Base-by-base conservation (phyloP, 2,888 invertebrate genomes). In the Athrips mouffetella region DNA sequence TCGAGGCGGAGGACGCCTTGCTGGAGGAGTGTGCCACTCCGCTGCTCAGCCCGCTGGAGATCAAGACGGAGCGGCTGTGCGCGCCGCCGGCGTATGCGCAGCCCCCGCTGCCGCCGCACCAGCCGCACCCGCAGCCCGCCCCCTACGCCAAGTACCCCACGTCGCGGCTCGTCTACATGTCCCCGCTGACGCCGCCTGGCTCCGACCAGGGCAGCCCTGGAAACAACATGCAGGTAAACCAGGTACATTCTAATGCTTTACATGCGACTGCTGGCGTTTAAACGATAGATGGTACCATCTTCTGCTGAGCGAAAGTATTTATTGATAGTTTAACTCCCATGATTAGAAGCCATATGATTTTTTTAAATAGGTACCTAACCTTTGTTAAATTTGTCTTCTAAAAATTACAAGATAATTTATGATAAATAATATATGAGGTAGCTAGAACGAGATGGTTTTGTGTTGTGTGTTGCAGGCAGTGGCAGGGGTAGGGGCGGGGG, bases 151-250 rank as follows among this genome's bases (percentile, higher is more conserved):
- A 87, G 65, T 89, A 88, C 63, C 87, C 87, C 44, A 80, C 80
- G 18, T 80, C 76, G 60, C 77, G 89, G 58, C 83, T 86, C 54
- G 82, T 94, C 89, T 95, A 95, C 82, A 94, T 94, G 76, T 94
- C 95, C 33, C 96, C 96, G 33, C 84, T 96, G 65, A 96, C 96
- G 59, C 96, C 96, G 33, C 96, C 96, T 58, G 94, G 94, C 75
- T 96, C 96, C 49, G 96, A 96, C 74, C 96, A 96, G 52, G 96
- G 95, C 55, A 94, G 94, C 63, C 94, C 95, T 8, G 93, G 93
- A 54, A 92, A 92, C 76, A 90, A 92, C 52, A 88, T 92, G 84
- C 85, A 90, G 89, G 89, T 89, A 81, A 21, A n/a, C 1, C 8
- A 20, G 13, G 16, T 15, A 2, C 21, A 6, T 25, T n/a, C n/a